Evolutionary conservation across 1,140 invertebrate species (phyloP).

Genomic region (Fopius arisanus): DNA sequence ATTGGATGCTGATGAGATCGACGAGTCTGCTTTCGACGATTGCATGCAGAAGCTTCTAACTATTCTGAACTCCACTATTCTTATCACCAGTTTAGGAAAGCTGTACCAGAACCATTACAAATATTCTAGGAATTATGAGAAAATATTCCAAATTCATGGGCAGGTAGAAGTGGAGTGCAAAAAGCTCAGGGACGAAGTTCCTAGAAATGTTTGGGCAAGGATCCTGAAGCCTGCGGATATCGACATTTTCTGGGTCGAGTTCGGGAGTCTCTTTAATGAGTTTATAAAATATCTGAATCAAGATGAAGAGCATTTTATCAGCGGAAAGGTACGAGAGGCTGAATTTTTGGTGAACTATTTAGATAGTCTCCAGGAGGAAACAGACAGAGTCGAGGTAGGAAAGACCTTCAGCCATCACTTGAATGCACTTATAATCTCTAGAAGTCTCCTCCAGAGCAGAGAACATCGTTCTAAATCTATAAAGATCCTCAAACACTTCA

Average conservation of each 20-base stretch:
- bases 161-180: conserved; percentile 32
- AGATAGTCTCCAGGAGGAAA: not conserved
- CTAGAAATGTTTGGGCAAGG: conserved; percentile 28
- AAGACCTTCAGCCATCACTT: conserved; percentile 25
- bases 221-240: conserved; percentile 26
- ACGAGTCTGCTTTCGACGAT: conserved; percentile 1
- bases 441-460: conserved; percentile 27
- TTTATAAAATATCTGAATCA: conserved; percentile 20
- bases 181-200: conserved; percentile 29
- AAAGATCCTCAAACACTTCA: conserved; percentile 40
- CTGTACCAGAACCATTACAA: conserved; percentile 52
- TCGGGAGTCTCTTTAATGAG: conserved; percentile 31
- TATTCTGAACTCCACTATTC: conserved; percentile 26
- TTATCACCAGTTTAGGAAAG: conserved; percentile 37
- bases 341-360: conserved; percentile 32
- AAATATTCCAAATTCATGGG: conserved; percentile 29
- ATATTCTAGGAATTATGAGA: conserved; percentile 41
- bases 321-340: conserved; percentile 14
- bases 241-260: conserved; percentile 28
- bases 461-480: conserved; percentile 4
- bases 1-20: conserved; percentile 40
- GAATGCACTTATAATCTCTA: conserved; percentile 37
- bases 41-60: conserved; percentile 17
- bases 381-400: not conserved
- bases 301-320: conserved; percentile 11